Conservation (phyloP, 1,140 invertebrate species). For the Aphaenogaster ashmeadi region DNA sequence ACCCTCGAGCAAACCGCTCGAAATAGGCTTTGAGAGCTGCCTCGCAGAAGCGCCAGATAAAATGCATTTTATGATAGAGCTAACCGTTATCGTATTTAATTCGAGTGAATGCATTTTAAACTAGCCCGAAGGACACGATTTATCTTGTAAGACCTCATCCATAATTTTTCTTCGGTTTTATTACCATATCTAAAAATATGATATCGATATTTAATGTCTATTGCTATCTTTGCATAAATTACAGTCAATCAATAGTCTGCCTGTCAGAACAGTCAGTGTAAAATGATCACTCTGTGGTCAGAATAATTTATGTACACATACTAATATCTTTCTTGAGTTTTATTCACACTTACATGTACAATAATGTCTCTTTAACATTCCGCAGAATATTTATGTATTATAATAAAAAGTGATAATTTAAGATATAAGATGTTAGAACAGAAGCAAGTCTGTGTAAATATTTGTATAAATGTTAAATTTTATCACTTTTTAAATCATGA, state of each 20-base stretch:
- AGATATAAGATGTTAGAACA: neutral
- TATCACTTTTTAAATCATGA: neutral
- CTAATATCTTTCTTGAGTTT: neutral
- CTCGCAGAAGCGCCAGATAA: conserved; percentile 46
- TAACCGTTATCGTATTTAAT: conserved; percentile 49
- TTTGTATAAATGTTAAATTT: neutral
- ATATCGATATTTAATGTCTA: neutral
- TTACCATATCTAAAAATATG: conserved; percentile 6
- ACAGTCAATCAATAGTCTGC: neutral
- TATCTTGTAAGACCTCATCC: neutral
- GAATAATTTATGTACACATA: neutral
- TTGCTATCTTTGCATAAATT: neutral
- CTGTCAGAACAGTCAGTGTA: neutral
- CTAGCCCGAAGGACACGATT: neutral
- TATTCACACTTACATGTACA: neutral
- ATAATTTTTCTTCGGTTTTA: neutral
- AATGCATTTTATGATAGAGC: conserved; percentile 40
- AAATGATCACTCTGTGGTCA: neutral
- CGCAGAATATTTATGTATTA: neutral
- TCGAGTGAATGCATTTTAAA: conserved; percentile 37
- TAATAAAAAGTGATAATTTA: neutral
- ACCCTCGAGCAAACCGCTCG: conserved; percentile 47
- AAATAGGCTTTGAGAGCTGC: conserved; percentile 42
- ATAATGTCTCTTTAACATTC: neutral
- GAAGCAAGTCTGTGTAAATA: neutral